These are phyloP conservation scores for Drosophila nigricruria DNA, from an alignment of 2,888 invertebrate genomes.

Conservation along the genomic window DNA sequence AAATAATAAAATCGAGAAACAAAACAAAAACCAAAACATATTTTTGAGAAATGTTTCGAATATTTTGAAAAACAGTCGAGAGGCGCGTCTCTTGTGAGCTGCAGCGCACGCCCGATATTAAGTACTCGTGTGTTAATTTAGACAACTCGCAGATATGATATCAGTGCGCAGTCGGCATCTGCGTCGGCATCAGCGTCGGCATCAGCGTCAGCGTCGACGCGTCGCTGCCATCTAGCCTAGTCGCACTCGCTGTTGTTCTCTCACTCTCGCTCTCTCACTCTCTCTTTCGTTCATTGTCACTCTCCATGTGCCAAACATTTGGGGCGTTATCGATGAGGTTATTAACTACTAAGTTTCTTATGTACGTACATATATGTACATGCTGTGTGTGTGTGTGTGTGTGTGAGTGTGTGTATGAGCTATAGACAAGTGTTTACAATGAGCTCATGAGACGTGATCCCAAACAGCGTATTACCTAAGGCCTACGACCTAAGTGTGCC, in stretches of 20 bases:
- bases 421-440: slow-evolving; percentile 14
- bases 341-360: slow-evolving; percentile 42
- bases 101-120: slow-evolving; percentile 14
- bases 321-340: slow-evolving; percentile 55
- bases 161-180: slow-evolving; percentile 42
- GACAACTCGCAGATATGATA: slow-evolving; percentile 46
- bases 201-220: slow-evolving; percentile 28
- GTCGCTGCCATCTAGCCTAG: slow-evolving; percentile 17
- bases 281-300: neutral
- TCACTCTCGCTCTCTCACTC: slow-evolving; percentile 1
- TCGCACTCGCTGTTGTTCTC: slow-evolving; percentile 3
- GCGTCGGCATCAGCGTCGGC: slow-evolving; percentile 25
- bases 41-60: slow-evolving; percentile 23
- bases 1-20: slow-evolving; percentile 1
- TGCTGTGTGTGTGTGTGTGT: slow-evolving; percentile 1
- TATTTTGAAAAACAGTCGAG: slow-evolving; percentile 13
- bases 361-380: neutral
- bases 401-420: neutral
- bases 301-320: slow-evolving; percentile 29
- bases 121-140: slow-evolving; percentile 19
- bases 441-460: slow-evolving; percentile 39
- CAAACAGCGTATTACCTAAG: slow-evolving; percentile 15
- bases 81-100: slow-evolving; percentile 21
- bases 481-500: neutral
- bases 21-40: slow-evolving; percentile 35